Base-by-base conservation (phyloP, 2,797 vertebrate species). In the Coilia nasus region DNA sequence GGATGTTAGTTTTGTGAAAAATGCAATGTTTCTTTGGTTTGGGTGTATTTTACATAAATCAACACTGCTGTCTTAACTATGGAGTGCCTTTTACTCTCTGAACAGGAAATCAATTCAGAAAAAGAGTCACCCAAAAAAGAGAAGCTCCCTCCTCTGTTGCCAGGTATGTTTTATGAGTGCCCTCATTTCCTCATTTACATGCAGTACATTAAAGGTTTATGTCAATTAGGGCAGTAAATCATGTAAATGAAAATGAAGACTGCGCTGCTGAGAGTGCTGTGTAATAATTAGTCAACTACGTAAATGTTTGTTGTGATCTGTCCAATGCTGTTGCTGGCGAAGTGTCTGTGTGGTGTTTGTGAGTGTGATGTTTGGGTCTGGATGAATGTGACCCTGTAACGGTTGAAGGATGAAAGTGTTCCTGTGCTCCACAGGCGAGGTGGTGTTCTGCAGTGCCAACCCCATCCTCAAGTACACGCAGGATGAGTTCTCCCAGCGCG, bases 401-500 rank as follows among this genome's bases (percentile, higher is more conserved):
- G 35, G 35, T 5, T 41, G 35, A 41, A 41, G 35, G 35, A 41
- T 1, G n/a, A n/a, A 1, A 41, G 35, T 21, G 71, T 17, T 19
- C 19, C 19, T 17, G 6, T 78, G 6, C 12, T 82, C 11, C 41
- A 4, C 92, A 97, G 97, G 97, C 82, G 97, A 97, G 87, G 92
- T 96, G 47, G 88, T 97, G 87, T 96, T 97, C 82, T 97, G 97
- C 46, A 96, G 97, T 86, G 96, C 97, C 56, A 95, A 84, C 91
- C 96, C 93, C 0, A 93, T 97, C 0, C 93, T 96, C 85, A 97
- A 96, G 84, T 96, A 91, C 23, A 90, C 94, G 2, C 96, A 96
- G 90, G 97, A 97, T 78, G 96, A 97, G 71, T 92, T 93, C 2
- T 94, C 95, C 44, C 96, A 96, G 93, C 94, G 93, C 2, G 96